Conservation (phyloP, 1,140 invertebrate species). For the Archivesica marissinica region DNA sequence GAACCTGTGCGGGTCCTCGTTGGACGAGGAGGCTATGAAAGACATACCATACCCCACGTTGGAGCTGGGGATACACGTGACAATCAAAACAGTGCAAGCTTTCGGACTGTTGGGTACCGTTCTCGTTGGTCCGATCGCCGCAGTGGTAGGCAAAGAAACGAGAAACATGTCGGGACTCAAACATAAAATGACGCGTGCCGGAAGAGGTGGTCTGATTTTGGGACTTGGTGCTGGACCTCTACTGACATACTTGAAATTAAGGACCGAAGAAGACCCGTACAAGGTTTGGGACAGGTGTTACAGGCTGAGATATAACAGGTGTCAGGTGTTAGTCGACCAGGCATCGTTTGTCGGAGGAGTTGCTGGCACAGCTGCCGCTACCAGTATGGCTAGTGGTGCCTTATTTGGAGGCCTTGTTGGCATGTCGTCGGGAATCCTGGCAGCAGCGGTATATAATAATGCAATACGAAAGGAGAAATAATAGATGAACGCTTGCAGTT, state of each 20-base stretch:
- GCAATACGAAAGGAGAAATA: background rate
- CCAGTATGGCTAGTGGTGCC: constrained; percentile 46
- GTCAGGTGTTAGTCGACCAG: constrained; percentile 53
- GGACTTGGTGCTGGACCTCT: constrained; percentile 48
- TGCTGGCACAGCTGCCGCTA: constrained; percentile 40
- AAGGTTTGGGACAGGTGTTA: constrained; percentile 65
- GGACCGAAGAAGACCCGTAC: constrained; percentile 44
- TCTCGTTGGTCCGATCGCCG: constrained; percentile 51
- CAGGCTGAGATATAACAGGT: constrained; percentile 55
- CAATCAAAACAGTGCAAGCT: constrained; percentile 54
- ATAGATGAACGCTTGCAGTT: no score
- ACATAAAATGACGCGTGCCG: constrained; percentile 45
- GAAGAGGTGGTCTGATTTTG: constrained; percentile 51
- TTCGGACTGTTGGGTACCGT: constrained; percentile 59
- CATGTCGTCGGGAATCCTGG: constrained; percentile 42
- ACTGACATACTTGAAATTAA: constrained; percentile 45
- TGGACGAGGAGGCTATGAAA: constrained; percentile 56
- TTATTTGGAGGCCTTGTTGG: constrained; percentile 59
- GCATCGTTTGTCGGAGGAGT: constrained; percentile 32
- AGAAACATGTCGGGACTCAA: constrained; percentile 52
- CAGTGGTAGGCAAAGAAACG: constrained; percentile 41
- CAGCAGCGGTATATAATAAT: constrained; percentile 43
- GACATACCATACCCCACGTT: constrained; percentile 24
- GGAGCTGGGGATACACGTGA: constrained; percentile 52
- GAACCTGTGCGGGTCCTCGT: constrained; percentile 30